A percentile compares a stretch with the other conserved stretches of the same genome.
Evolutionary conservation across 2,888 invertebrate species (phyloP).

Genomic region (Leucophenga montana): DNA sequence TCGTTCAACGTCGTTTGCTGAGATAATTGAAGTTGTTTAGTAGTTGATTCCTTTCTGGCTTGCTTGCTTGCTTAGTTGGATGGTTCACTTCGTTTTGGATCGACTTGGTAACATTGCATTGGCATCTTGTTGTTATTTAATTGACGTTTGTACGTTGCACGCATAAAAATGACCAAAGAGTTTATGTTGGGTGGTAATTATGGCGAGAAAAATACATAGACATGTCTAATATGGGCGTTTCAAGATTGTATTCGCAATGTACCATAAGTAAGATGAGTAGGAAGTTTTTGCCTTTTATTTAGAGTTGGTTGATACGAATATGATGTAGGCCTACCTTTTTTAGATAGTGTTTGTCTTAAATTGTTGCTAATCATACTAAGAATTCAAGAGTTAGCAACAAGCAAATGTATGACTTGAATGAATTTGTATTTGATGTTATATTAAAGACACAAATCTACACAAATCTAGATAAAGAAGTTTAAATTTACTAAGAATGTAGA

Average conservation of each 20-base stretch:
- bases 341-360: too few relatives aligned
- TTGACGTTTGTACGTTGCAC: conserved; percentile 60
- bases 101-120: conserved; percentile 64
- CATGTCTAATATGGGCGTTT: conserved; percentile 20
- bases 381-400: too few relatives aligned
- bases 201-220: conserved; percentile 22
- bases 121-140: conserved; percentile 66
- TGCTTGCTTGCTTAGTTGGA: conserved; percentile 38
- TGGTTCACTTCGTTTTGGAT: conserved; percentile 39
- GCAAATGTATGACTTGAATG: too few relatives aligned
- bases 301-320: too few relatives aligned
- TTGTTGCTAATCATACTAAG: too few relatives aligned
- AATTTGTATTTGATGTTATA: too few relatives aligned
- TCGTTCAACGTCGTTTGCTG: neutral
- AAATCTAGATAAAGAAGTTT: too few relatives aligned
- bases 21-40: conserved; percentile 1
- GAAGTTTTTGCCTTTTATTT: too few relatives aligned
- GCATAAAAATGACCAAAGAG: conserved; percentile 13
- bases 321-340: too few relatives aligned
- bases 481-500: too few relatives aligned
- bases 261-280: too few relatives aligned
- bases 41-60: conserved; percentile 8
- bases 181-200: conserved; percentile 25
- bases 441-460: too few relatives aligned
- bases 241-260: neutral